A percentile compares a stretch with the other conserved stretches of the same genome.
Conservation (phyloP, 2,888 invertebrate species). For the Lepetodrilus schrolli region DNA sequence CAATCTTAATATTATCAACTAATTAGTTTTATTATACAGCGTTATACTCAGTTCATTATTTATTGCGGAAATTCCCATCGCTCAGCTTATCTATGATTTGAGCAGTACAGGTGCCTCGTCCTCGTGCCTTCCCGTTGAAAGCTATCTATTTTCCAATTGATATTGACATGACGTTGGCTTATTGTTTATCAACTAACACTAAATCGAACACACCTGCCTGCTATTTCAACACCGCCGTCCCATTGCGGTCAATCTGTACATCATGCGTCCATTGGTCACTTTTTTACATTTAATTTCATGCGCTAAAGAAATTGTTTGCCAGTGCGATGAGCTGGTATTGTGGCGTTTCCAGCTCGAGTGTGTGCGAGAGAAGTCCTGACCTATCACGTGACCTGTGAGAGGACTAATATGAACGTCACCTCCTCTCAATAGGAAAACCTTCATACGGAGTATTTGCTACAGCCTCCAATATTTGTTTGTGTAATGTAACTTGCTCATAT, state of each 20-base stretch:
- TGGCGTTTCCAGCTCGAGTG: not conserved
- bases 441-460: conserved; percentile 5
- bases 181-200: not conserved
- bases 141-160: too few relatives aligned
- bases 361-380: not conserved
- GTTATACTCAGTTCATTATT: too few relatives aligned
- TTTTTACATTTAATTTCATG: conserved; percentile 11
- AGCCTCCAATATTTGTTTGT: conserved; percentile 1
- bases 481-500: conserved; percentile 31
- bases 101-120: too few relatives aligned
- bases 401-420: not conserved
- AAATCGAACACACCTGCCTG: conserved; percentile 1
- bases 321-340: not conserved
- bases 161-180: conserved; percentile 1
- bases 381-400: not conserved
- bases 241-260: not conserved
- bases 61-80: too few relatives aligned
- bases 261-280: conserved; percentile 11
- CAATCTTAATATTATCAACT: too few relatives aligned
- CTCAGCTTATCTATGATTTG: too few relatives aligned
- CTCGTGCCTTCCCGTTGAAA: too few relatives aligned
- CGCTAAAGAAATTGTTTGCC: conserved; percentile 18
- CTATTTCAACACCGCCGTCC: not conserved
- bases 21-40: too few relatives aligned
- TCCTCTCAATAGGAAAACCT: not conserved